Base-by-base conservation (phyloP, 1,140 invertebrate species). In the Carposina sasakii region DNA sequence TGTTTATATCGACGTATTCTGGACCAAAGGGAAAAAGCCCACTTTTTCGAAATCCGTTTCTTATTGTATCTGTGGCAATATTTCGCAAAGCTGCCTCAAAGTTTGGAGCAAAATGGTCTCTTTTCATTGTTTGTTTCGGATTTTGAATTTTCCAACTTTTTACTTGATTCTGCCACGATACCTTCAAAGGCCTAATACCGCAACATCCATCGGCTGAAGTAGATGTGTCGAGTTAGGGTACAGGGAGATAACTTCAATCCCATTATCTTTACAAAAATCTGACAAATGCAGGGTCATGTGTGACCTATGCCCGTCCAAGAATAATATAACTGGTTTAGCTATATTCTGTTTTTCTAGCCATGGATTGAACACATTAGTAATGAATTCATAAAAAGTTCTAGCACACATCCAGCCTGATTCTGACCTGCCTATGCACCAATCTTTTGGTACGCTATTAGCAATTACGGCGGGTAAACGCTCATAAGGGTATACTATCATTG, bases 171-270 rank as follows among this genome's bases (percentile, higher is more conserved):
- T 57, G 63, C 64, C 69, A 79, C n/a, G 47, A 42, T 19, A 28
- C 26, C 59, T 73, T 76, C 2, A 69, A 43, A 13, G 67, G 67
- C 20, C 54, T 34, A 57, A 76, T 19, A 64, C 59, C 1, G 63
- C 53, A n/a, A 76, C 63, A 46, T 81, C 72, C 10, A 67, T 40
- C 28, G 72, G 72, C 47, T 77, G 71, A 16, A 71, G 42, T n/a
- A 76, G 57, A 44, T 63, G 62, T 4, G 67, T 74, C 10, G 64
- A 52, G 52, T 79, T 77, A 13, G 68, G 67, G 54, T 71, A 71
- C n/a, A 73, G 42, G 6, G 62, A 43, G 16, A 72, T 60, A 6
- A 77, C 51, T 22, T 52, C 58, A 52, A 77, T 72, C 15, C 54
- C 20, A 45, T 63, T 44, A 37, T 61, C 43, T 49, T 54, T 22